These are phyloP conservation scores for Neodiprion lecontei DNA, from an alignment of 1,140 invertebrate species.

Conservation along the genomic window DNA sequence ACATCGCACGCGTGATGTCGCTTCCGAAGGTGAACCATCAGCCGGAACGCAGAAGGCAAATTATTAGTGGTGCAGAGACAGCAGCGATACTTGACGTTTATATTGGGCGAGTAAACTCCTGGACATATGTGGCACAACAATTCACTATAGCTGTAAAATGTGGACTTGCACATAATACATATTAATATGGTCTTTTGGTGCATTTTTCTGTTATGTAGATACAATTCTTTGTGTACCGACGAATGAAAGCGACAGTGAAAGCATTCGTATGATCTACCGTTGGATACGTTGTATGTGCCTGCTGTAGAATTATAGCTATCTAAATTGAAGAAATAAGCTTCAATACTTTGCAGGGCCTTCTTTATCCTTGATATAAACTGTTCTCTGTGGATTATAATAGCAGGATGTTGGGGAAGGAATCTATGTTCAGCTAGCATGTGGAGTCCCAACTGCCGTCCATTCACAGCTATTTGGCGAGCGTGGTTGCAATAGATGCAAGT, in stretches of 20 bases:
- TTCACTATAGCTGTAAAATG: constrained; percentile 86
- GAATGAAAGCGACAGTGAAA: constrained; percentile 83
- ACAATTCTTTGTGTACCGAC: constrained; percentile 79
- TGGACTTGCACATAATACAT: constrained; percentile 85
- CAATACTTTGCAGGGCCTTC: constrained; percentile 68
- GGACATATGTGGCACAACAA: constrained; percentile 84
- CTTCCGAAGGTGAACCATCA: constrained; percentile 86
- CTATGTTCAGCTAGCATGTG: constrained; percentile 80
- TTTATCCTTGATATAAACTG: constrained; percentile 74
- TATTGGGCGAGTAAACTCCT: constrained; percentile 73
- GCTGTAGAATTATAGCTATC: constrained; percentile 69
- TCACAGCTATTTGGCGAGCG: constrained; percentile 80
- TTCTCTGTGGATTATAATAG: constrained; percentile 59
- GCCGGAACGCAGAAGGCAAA: constrained; percentile 81
- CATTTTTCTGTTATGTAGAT: constrained; percentile 83
- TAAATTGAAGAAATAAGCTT: constrained; percentile 72
- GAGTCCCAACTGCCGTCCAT: constrained; percentile 78
- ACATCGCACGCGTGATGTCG: constrained; percentile 84
- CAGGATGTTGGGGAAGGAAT: constrained; percentile 69
- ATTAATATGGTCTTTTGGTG: constrained; percentile 81
- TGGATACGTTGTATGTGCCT: constrained; percentile 60
- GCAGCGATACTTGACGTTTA: constrained; percentile 72
- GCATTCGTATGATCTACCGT: constrained; percentile 76
- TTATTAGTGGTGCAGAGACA: constrained; percentile 76
- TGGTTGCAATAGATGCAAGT: constrained; percentile 85